A percentile compares a stretch with the other conserved stretches of the same genome.
These are phyloP conservation scores for Epinephelus lanceolatus DNA, from an alignment of 2,113 vertebrate genomes.

Conservation along the genomic window DNA sequence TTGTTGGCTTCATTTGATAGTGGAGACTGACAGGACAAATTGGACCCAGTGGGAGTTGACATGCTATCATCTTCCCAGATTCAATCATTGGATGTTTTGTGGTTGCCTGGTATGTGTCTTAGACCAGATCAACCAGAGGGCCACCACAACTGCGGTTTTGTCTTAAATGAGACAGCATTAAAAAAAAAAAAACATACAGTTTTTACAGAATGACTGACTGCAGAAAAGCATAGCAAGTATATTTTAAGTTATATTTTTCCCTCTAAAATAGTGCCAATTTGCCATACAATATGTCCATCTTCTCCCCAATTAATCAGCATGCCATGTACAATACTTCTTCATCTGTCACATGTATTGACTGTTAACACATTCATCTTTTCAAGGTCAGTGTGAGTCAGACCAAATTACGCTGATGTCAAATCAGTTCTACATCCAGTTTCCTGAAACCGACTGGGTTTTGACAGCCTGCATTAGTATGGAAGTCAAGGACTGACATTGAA, in stretches of 20 bases:
- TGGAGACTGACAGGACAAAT: too few relatives aligned
- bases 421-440: constrained; percentile 16
- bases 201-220: too few relatives aligned
- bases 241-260: not conserved
- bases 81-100: too few relatives aligned
- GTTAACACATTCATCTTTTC: not conserved
- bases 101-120: too few relatives aligned
- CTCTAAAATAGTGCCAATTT: not conserved
- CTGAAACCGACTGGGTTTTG: not conserved
- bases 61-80: too few relatives aligned
- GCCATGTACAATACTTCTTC: not conserved
- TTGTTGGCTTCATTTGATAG: too few relatives aligned
- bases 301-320: not conserved
- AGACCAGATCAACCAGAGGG: too few relatives aligned
- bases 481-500: not conserved
- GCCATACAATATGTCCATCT: not conserved
- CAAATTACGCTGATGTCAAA: constrained; percentile 8
- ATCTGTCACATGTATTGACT: constrained; percentile 7
- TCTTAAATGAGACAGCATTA: too few relatives aligned
- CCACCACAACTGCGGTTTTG: too few relatives aligned
- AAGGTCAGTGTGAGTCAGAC: not conserved
- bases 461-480: not conserved
- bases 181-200: too few relatives aligned
- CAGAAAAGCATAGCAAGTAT: too few relatives aligned
- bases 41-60: too few relatives aligned